These are phyloP conservation scores for Orestias chungarensis DNA, from an alignment of 2,797 vertebrate species.

Conservation along the genomic window DNA sequence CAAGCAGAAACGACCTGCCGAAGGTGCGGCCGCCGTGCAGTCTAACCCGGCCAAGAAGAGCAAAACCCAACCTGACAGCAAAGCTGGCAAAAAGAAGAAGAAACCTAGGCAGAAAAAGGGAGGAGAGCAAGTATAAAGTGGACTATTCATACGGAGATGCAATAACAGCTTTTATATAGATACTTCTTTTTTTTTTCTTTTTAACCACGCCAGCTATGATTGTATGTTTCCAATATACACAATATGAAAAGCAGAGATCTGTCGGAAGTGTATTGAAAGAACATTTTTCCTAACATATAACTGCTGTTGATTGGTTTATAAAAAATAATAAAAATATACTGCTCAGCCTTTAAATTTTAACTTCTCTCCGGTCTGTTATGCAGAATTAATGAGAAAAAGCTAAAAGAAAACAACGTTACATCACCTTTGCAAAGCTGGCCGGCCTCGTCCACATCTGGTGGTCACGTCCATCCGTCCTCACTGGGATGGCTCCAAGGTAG, in stretches of 20 bases:
- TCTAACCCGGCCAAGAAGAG: constrained; percentile 77
- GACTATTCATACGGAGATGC: constrained; percentile 41
- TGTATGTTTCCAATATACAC: background rate
- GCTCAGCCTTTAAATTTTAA: constrained; percentile 7
- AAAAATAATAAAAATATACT: constrained; percentile 36
- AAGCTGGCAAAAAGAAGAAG: constrained; percentile 58
- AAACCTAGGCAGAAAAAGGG: constrained; percentile 71
- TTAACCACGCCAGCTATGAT: background rate
- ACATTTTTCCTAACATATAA: constrained; percentile 38
- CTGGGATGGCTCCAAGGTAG: background rate
- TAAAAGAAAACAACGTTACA: background rate
- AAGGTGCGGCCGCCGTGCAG: constrained; percentile 30
- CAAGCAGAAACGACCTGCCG: constrained; percentile 63
- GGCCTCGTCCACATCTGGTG: background rate
- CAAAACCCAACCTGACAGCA: constrained; percentile 57
- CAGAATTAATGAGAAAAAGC: background rate
- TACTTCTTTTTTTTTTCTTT: background rate
- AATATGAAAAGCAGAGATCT: background rate
- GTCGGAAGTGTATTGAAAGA: constrained; percentile 4
- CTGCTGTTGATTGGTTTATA: constrained; percentile 10
- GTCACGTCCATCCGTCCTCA: background rate
- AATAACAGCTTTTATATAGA: constrained; percentile 21
- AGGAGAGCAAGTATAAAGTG: constrained; percentile 29
- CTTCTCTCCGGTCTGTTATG: constrained; percentile 2
- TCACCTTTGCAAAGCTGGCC: background rate